Conservation (phyloP, 2,797 vertebrate genomes). For the Monodelphis domestica region DNA sequence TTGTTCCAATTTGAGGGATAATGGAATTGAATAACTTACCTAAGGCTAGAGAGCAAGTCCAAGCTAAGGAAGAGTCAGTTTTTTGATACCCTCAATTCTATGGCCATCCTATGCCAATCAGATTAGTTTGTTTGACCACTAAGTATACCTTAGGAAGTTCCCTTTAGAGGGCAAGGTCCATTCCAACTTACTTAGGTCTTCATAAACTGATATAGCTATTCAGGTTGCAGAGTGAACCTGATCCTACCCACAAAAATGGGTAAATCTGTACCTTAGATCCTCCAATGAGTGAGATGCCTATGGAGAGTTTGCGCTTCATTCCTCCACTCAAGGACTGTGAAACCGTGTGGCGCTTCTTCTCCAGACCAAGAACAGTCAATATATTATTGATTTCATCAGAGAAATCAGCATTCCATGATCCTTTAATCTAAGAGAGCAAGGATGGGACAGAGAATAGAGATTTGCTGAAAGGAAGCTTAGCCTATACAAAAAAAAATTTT, state of each 20-base stretch:
- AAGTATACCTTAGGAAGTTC: background rate
- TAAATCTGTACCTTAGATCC: slow-evolving; percentile 92
- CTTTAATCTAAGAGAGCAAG: slow-evolving; percentile 90
- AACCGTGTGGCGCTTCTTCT: slow-evolving; percentile 89
- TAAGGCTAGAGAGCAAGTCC: background rate
- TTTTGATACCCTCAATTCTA: background rate
- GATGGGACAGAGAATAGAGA: background rate
- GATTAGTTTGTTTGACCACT: background rate
- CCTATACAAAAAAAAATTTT: background rate
- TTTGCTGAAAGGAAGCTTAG: accelerated
- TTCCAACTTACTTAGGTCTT: background rate
- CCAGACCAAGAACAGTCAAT: slow-evolving; percentile 90
- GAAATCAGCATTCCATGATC: slow-evolving; percentile 89
- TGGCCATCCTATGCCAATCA: background rate
- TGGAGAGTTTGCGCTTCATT: slow-evolving; percentile 96
- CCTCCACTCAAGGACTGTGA: slow-evolving; percentile 94
- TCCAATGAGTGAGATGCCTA: slow-evolving; percentile 96
- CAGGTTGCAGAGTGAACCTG: background rate
- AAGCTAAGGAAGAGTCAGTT: background rate
- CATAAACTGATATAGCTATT: background rate
- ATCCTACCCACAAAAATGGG: background rate
- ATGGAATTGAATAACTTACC: background rate
- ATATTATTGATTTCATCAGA: slow-evolving; percentile 92
- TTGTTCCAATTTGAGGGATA: background rate
- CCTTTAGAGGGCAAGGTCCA: background rate